These are phyloP conservation scores for Epinephelus malabaricus DNA, from an alignment of 2,797 vertebrate species.

Conservation along the genomic window DNA sequence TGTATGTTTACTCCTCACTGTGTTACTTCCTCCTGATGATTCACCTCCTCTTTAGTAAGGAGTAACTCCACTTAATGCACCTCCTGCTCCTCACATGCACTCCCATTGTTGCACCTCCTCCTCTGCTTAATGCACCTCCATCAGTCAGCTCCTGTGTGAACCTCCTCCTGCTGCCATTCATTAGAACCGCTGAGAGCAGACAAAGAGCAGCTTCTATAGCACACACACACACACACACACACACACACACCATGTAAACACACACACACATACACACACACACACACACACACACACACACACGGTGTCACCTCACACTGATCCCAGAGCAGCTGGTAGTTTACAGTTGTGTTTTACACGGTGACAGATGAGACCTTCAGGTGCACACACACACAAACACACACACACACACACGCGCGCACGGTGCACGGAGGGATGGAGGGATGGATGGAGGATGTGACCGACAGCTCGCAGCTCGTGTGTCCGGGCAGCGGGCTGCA, in stretches of 20 bases:
- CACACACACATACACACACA: too few species aligned
- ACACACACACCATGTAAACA: too few species aligned
- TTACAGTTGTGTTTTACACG: conserved; percentile 18
- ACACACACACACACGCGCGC: not conserved
- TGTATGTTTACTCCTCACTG: too few species aligned
- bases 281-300: not conserved
- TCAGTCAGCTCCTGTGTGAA: not conserved
- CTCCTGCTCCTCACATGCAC: not conserved
- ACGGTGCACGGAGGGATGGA: not conserved
- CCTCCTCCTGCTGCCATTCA: not conserved
- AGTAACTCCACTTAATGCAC: not conserved
- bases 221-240: not conserved
- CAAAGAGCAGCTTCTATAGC: conserved; percentile 23
- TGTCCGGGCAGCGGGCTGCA: conserved; percentile 33
- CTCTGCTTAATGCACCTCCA: too few species aligned
- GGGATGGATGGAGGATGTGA: conserved; percentile 28
- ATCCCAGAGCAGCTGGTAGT: conserved; percentile 39
- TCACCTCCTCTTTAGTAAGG: conserved; percentile 3
- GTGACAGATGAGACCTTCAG: conserved; percentile 35
- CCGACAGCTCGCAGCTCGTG: conserved; percentile 34
- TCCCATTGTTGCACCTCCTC: too few species aligned
- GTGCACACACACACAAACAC: not conserved
- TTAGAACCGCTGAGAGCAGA: not conserved
- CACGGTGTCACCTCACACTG: conserved; percentile 36
- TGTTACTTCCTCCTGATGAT: not conserved